phyloP scores from a whole-genome alignment of 2,797 vertebrate genomes.

The Ambastaia sidthimunki region DNA sequence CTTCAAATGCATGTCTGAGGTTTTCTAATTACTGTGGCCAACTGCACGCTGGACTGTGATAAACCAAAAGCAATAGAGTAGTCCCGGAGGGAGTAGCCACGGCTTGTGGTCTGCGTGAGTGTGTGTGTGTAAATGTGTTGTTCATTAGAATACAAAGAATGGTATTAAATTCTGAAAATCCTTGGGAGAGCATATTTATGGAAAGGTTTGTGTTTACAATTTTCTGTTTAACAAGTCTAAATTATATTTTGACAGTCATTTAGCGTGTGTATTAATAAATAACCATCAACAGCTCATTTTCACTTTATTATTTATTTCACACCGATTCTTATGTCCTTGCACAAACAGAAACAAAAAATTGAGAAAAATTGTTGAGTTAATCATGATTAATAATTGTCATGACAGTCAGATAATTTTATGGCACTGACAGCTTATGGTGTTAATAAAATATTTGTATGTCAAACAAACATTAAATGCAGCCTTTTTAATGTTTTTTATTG shows the following conservation, averaged over 20 bases:
- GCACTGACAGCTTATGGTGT: background rate
- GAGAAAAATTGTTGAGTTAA: background rate
- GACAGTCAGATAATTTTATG: background rate
- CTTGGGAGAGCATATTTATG: constrained; percentile 23
- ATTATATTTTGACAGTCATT: constrained; percentile 37
- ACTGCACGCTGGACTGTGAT: constrained; percentile 69
- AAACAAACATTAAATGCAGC: background rate
- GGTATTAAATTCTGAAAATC: constrained; percentile 27
- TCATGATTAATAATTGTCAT: background rate
- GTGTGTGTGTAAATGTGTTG: constrained; percentile 16
- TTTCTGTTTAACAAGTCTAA: constrained; percentile 35
- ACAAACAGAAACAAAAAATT: background rate
- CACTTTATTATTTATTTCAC: background rate
- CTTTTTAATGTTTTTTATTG: background rate
- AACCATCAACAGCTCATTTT: background rate
- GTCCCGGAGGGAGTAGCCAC: constrained; percentile 43
- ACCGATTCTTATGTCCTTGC: background rate
- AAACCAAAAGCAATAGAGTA: constrained; percentile 67
- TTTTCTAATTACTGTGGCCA: constrained; percentile 78
- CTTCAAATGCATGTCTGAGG: constrained; percentile 74
- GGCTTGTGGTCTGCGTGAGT: constrained; percentile 24
- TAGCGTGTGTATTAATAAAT: constrained; percentile 34
- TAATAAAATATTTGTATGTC: background rate
- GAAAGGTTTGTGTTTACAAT: constrained; percentile 31
- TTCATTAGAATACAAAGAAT: constrained; percentile 48